Conservation (phyloP, 2,113 vertebrate genomes). For the Aldabrachelys gigantea region DNA sequence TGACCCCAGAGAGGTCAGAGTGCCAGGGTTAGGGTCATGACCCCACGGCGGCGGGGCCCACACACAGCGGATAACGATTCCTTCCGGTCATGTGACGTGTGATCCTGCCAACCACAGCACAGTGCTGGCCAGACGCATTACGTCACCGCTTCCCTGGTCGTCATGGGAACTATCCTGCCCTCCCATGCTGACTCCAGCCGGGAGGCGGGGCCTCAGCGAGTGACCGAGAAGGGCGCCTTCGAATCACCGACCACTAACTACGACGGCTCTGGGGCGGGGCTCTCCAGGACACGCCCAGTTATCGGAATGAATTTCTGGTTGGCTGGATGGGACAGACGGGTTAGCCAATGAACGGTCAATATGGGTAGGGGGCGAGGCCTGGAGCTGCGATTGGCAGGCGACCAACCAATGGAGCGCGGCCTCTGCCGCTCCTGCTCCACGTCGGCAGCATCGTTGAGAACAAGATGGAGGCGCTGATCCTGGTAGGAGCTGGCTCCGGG, state of each 20-base stretch:
- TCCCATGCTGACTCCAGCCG: neutral
- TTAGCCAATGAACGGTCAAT: neutral
- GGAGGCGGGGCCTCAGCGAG: neutral
- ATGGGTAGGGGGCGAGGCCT: neutral
- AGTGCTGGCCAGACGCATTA: neutral
- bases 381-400: neutral
- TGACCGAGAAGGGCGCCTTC: neutral
- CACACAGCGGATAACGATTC: neutral
- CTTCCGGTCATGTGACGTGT: neutral
- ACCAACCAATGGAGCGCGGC: constrained; percentile 65
- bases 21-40: neutral
- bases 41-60: no score
- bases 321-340: neutral
- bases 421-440: constrained; percentile 71
- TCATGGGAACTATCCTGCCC: constrained; percentile 59
- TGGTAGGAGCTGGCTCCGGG: constrained; percentile 75
- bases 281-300: neutral
- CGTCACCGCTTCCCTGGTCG: constrained; percentile 45
- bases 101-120: constrained; percentile 14
- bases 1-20: neutral
- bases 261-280: fast-evolving
- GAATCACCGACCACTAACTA: neutral
- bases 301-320: neutral
- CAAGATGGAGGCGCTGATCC: constrained; percentile 82
- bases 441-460: constrained; percentile 78